Evolutionary conservation across 2,797 vertebrate genomes (phyloP), one percentile per base, ranked within the genome.

Genomic region (Xiphophorus birchmanni): DNA sequence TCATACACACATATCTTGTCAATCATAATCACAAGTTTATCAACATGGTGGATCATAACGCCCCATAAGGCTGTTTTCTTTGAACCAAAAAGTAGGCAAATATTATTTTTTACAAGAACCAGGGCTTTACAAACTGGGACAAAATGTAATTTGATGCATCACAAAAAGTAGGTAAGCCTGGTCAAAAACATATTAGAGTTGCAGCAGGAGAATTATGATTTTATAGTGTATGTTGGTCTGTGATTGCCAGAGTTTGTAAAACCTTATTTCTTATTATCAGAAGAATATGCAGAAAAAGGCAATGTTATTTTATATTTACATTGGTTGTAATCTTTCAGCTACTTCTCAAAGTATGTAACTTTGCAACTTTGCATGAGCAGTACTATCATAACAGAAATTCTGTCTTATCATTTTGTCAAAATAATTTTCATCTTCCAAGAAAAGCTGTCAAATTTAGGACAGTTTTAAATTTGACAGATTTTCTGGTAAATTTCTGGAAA

Each of bases 321-420:
- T 58, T 63, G 58, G 32, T 35, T 35, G 12, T 15, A 18, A 17
- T n/a, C 15, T 63, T 32, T 63, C 6, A 63, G 11, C 32, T 63
- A 63, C 13, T 18, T 35, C 29, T 17, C 35, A 35, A 32, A 73
- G 2, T 32, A 4, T 9, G 15, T 65, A 47, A 9, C 56, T 52
- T 44, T 84, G 12, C 13, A 73, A 67, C 58, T 56, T 37, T 76
- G 78, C 12, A 81, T 32, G 40, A 75, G 74, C 32, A 35, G 72
- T 76, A 80, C 77, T 78, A 21, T 7, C 67, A 73, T 82, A 72
- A 87, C 76, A 80, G 40, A 83, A 82, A 75, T 52, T 12, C 29
- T 75, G 15, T 47, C 32, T 73, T 1, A 26, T 83, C 7, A 58
- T 75, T 83, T 26, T 45, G 56, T 52, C 21, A 23, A 78, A 82